phyloP scores from a whole-genome alignment of 2,797 vertebrate genomes.

The Molothrus ater region DNA sequence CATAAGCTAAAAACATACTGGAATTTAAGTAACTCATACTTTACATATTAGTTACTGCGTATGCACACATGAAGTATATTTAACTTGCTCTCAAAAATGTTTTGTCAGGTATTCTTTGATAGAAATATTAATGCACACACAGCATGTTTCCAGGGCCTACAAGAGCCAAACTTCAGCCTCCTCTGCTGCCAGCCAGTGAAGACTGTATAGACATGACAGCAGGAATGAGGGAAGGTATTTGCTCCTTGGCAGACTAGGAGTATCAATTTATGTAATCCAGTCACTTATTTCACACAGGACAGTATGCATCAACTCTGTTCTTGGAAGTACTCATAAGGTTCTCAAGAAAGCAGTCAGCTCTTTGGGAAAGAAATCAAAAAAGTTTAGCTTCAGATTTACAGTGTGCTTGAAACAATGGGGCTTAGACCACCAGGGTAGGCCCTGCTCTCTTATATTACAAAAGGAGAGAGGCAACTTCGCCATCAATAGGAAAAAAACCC shows the following conservation, averaged over 20 bases:
- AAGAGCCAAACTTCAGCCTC: slow-evolving; percentile 22
- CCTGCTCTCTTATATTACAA: background rate
- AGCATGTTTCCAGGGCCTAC: background rate
- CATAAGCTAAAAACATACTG: background rate
- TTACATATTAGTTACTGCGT: background rate
- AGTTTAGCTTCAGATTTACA: background rate
- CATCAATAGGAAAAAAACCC: background rate
- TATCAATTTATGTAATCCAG: slow-evolving; percentile 36
- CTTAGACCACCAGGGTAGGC: background rate
- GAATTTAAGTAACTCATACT: background rate
- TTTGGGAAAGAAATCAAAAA: slow-evolving; percentile 7
- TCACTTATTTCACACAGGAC: slow-evolving; percentile 55
- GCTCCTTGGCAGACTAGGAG: slow-evolving; percentile 3
- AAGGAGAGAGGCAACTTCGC: background rate
- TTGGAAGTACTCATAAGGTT: slow-evolving; percentile 46
- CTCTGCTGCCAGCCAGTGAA: background rate
- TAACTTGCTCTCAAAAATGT: slow-evolving; percentile 11
- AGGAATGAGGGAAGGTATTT: slow-evolving; percentile 32
- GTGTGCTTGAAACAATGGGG: background rate
- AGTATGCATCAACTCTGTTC: slow-evolving; percentile 44
- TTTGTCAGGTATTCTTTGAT: slow-evolving; percentile 2
- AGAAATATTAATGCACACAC: slow-evolving; percentile 10
- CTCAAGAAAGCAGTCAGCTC: slow-evolving; percentile 24
- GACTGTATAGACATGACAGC: slow-evolving; percentile 5
- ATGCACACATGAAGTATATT: background rate